phyloP scores from a whole-genome alignment of 2,113 vertebrate species.

The Lophochroa leadbeateri region DNA sequence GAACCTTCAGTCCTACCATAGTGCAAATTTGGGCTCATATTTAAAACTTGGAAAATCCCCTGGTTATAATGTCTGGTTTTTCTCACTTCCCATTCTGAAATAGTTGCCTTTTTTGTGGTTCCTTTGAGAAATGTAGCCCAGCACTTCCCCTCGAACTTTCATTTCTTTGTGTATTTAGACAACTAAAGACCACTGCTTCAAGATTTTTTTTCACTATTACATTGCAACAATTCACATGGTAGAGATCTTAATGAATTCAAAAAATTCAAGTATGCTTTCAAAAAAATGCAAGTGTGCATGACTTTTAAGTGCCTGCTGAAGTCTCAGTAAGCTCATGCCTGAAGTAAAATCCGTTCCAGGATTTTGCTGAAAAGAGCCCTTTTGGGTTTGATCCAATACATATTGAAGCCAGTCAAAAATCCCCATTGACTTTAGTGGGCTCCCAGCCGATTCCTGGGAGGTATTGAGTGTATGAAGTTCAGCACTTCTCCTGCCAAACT shows the following conservation, averaged over 20 bases:
- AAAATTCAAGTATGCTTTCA: not conserved
- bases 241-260: not conserved
- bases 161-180: not conserved
- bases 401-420: conserved; percentile 32
- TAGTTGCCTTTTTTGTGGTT: conserved; percentile 47
- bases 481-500: conserved; percentile 18
- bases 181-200: not conserved
- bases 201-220: not conserved
- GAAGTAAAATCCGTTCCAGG: conserved; percentile 24
- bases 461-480: conserved; percentile 31
- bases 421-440: conserved; percentile 21
- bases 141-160: not conserved
- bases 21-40: not conserved
- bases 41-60: conserved; percentile 52
- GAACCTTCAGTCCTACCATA: not conserved
- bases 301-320: not conserved
- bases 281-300: not conserved
- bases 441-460: conserved; percentile 36
- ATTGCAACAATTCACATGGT: not conserved
- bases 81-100: conserved; percentile 44
- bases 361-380: not conserved
- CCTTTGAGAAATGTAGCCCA: conserved; percentile 4
- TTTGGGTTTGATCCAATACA: not conserved
- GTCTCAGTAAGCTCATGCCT: not conserved
- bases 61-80: not conserved